Conservation (phyloP, 2,888 invertebrate species). For the Acanthosepion esculentum region DNA sequence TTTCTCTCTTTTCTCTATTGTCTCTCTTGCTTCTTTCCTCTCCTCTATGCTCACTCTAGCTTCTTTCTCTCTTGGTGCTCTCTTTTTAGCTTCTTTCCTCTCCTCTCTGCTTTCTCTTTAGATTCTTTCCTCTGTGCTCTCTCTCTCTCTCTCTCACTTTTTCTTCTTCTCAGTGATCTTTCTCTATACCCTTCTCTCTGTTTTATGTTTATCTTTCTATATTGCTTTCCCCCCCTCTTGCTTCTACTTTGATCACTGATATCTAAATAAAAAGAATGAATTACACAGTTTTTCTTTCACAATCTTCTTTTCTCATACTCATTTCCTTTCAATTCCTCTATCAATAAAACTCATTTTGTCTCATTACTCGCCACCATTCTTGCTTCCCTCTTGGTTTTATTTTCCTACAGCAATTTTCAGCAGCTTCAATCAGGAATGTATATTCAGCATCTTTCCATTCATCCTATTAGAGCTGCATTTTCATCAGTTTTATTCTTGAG, state of each 20-base stretch:
- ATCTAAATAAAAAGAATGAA: not conserved
- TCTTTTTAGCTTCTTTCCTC: not conserved
- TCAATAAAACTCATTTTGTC: constrained; percentile 21
- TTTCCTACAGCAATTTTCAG: not conserved
- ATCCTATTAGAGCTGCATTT: not conserved
- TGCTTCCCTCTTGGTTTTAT: not conserved
- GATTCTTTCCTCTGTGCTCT: not conserved
- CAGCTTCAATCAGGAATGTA: not conserved
- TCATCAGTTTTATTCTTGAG: constrained; percentile 14
- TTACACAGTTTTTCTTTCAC: not conserved
- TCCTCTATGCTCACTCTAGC: not conserved
- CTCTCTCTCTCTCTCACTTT: not conserved
- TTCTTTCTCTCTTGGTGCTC: not conserved
- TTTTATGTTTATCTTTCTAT: not conserved
- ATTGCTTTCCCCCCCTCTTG: not conserved
- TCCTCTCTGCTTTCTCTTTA: not conserved
- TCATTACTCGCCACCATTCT: not conserved
- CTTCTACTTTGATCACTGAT: not conserved
- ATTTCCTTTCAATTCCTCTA: constrained; percentile 6
- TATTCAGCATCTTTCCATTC: not conserved
- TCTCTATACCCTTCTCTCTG: not conserved
- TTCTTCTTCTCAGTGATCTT: rapidly evolving
- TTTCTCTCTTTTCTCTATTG: not conserved
- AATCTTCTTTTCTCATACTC: not conserved
- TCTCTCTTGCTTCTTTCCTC: not conserved